Evolutionary conservation across 1,140 invertebrate genomes (phyloP), one percentile per base, ranked within the genome.

Genomic region (Euwallacea fornicatus): DNA sequence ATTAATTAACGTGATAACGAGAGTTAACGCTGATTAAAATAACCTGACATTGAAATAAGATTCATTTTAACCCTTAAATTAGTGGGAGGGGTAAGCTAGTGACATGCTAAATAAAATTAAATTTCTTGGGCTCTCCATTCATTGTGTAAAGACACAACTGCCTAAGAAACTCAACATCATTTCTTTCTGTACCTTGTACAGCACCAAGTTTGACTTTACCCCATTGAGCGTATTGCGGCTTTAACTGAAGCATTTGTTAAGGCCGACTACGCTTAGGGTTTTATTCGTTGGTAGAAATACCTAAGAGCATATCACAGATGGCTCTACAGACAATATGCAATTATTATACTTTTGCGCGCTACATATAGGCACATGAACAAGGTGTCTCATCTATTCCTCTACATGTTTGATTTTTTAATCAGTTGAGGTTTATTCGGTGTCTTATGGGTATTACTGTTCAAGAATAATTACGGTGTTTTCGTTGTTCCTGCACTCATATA

Each of bases 261-360:
- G 21, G 21, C 21, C 21, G 21, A 33, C 21, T 33, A 33, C 21
- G 21, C 21, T 33, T 4, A 33, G 21, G 21, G 21, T 4, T 33
- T 33, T 33, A 33, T 50, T 50, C 2, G 46, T 50, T 50, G 46
- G 46, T 50, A 50, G 46, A 50, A 50, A 10, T 50, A 50, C 13
- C 9, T 11, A 50, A 50, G 9, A 13, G 13, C 46, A 13, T 63
- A 63, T 63, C 61, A 63, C 61, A 63, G 61, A 63, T 63, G 64
- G 47, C 53, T 6, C 64, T 54, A 47, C 15, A 66, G 16, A 41
- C 42, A 66, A 7, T 42, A 43, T 47, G 42, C 11, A 53, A 13
- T 53, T 15, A 42, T 21, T 43, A 53, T 16, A 62, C 10, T 11
- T 33, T 15, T 33, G 55, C n/a, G 55, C n/a, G 7, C 10, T 16